Percentiles rank a stretch among this genome's conserved stretches.
These are phyloP conservation scores for Xiphias gladius DNA, from an alignment of 2,113 vertebrate species.

Conservation along the genomic window DNA sequence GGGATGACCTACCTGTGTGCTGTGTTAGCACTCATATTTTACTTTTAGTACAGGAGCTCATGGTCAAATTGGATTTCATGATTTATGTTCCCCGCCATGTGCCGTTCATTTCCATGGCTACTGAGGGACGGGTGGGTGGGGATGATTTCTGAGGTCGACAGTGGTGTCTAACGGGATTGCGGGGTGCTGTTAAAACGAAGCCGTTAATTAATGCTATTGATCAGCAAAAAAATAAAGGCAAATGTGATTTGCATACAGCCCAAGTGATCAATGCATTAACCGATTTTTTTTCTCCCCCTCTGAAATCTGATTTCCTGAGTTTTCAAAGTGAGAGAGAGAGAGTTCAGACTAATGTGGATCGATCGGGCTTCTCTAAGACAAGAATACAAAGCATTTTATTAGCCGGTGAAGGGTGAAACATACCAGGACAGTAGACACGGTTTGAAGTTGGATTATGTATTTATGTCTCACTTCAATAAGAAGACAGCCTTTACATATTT, in stretches of 20 bases:
- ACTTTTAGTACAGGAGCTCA: conserved; percentile 74
- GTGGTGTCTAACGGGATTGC: conserved; percentile 78
- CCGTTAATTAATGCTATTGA: conserved; percentile 89
- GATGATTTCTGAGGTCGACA: conserved; percentile 81
- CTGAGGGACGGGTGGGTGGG: conserved; percentile 51
- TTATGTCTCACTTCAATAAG: conserved; percentile 78
- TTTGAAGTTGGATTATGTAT: conserved; percentile 72
- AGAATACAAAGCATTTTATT: conserved; percentile 92
- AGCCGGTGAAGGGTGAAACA: conserved; percentile 87
- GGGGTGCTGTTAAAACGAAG: conserved; percentile 84
- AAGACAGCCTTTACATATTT: conserved; percentile 29
- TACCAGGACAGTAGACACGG: conserved; percentile 63
- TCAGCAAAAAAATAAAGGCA: conserved; percentile 83
- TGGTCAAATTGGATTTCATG: conserved; percentile 85
- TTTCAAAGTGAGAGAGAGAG: conserved; percentile 85
- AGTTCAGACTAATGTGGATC: conserved; percentile 86
- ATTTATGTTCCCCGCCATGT: conserved; percentile 77
- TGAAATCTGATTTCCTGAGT: conserved; percentile 88
- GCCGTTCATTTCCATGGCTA: conserved; percentile 80
- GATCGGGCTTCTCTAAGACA: conserved; percentile 92
- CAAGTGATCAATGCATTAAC: conserved; percentile 87
- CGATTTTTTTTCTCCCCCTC: conserved; percentile 78
- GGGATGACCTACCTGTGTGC: conserved; percentile 72
- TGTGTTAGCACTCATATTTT: conserved; percentile 75
- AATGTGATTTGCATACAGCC: conserved; percentile 87